Evolutionary conservation across 1,140 invertebrate genomes (phyloP).

Genomic region (Drosophila seguyi): DNA sequence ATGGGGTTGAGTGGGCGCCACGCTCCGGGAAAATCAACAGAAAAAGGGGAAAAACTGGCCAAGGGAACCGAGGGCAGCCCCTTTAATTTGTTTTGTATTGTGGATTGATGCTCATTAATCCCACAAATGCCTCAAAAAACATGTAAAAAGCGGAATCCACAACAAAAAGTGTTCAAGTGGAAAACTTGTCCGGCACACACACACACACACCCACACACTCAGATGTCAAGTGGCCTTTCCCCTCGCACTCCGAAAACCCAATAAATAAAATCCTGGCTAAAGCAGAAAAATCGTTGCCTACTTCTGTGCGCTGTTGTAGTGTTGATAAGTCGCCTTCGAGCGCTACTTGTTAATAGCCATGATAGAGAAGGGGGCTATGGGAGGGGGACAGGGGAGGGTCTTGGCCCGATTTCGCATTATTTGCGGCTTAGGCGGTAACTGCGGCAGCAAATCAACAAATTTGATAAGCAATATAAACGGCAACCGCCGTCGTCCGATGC

Average conservation of each 20-base stretch:
- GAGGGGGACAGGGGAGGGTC: neutral
- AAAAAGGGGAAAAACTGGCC: constrained; percentile 12
- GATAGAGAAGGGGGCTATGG: constrained; percentile 15
- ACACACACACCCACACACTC: constrained; percentile 15
- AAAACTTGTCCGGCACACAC: constrained; percentile 65
- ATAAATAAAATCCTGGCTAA: constrained; percentile 57
- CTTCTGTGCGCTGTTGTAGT: constrained; percentile 68
- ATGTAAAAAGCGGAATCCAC: constrained; percentile 71
- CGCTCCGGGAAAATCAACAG: constrained; percentile 3
- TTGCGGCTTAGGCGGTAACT: constrained; percentile 74
- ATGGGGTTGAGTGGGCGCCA: constrained; percentile 21
- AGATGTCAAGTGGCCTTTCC: constrained; percentile 36
- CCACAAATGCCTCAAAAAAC: constrained; percentile 72
- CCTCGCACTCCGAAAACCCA: constrained; percentile 8
- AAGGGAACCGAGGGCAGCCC: constrained; percentile 28
- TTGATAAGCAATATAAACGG: constrained; percentile 81
- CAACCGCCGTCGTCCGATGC: constrained; percentile 28
- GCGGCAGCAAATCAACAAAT: constrained; percentile 80
- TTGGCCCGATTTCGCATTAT: constrained; percentile 63
- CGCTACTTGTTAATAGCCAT: constrained; percentile 74
- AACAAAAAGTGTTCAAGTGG: constrained; percentile 80
- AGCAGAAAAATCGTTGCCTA: constrained; percentile 59
- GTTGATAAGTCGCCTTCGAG: constrained; percentile 80
- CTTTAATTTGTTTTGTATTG: constrained; percentile 78
- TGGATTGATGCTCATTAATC: constrained; percentile 81